These are phyloP conservation scores for Lasioglossum baleicum DNA, from an alignment of 1,140 invertebrate species.

Conservation along the genomic window DNA sequence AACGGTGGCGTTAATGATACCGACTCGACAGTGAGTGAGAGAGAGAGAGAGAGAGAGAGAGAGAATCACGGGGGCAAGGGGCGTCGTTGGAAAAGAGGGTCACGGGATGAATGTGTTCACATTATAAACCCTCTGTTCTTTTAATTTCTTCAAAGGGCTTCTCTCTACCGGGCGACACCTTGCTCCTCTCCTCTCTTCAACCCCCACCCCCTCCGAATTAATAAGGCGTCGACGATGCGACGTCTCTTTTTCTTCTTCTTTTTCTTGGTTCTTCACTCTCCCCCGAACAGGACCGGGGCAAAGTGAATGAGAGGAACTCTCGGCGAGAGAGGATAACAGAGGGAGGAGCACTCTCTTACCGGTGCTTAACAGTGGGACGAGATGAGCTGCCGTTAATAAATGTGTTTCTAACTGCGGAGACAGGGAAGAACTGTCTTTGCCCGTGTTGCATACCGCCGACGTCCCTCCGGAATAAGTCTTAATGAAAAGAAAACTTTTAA, in stretches of 20 bases:
- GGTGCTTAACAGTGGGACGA: slow-evolving; percentile 60
- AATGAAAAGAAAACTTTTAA: slow-evolving; percentile 77
- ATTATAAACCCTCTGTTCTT: slow-evolving; percentile 79
- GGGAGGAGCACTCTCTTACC: slow-evolving; percentile 56
- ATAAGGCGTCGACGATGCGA: slow-evolving; percentile 79
- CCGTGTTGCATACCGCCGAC: slow-evolving; percentile 51
- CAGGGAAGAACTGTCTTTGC: not conserved
- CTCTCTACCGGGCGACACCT: slow-evolving; percentile 46
- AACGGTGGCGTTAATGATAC: slow-evolving; percentile 75
- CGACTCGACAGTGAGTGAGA: slow-evolving; percentile 38
- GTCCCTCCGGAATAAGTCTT: slow-evolving; percentile 72
- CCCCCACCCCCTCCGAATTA: slow-evolving; percentile 72
- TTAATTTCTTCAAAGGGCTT: slow-evolving; percentile 79
- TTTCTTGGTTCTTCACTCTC: slow-evolving; percentile 49
- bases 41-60: slow-evolving; percentile 10
- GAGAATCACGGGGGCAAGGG: slow-evolving; percentile 22
- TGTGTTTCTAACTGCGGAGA: slow-evolving; percentile 71
- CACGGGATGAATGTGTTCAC: slow-evolving; percentile 78
- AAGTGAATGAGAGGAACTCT: slow-evolving; percentile 73
- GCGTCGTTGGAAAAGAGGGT: slow-evolving; percentile 36
- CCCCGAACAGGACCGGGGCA: slow-evolving; percentile 66
- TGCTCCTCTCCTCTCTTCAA: slow-evolving; percentile 21
- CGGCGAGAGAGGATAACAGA: slow-evolving; percentile 64
- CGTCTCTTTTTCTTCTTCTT: slow-evolving; percentile 68
- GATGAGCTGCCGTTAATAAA: slow-evolving; percentile 73